Conservation (phyloP, 2,888 invertebrate species). For the Cabera pusaria region DNA sequence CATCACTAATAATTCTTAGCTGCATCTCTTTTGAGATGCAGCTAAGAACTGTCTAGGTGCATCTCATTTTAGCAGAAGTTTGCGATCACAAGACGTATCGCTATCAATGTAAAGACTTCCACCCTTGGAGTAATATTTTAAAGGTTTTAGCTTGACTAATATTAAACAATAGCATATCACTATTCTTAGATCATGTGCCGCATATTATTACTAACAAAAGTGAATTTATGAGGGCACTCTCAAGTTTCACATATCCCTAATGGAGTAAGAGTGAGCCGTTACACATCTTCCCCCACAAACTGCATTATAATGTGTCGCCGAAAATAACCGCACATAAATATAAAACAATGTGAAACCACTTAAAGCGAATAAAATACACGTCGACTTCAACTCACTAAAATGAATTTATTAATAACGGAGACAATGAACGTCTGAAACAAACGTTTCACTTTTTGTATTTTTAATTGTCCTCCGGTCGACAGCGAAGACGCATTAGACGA, state of each 20-base stretch:
- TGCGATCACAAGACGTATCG: too few relatives aligned
- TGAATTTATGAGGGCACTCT: slow-evolving; percentile 81
- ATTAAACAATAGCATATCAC: slow-evolving; percentile 57
- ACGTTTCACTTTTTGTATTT: slow-evolving; percentile 81
- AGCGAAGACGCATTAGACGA: slow-evolving; percentile 79
- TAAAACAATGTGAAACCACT: slow-evolving; percentile 84
- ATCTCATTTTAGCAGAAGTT: too few relatives aligned
- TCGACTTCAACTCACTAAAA: slow-evolving; percentile 81
- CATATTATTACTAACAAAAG: slow-evolving; percentile 75
- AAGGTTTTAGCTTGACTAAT: slow-evolving; percentile 5
- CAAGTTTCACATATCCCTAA: slow-evolving; percentile 82
- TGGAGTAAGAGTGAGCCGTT: slow-evolving; percentile 80
- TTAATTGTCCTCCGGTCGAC: slow-evolving; percentile 81
- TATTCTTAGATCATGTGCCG: slow-evolving; percentile 55
- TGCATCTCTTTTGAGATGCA: too few relatives aligned
- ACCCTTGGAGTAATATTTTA: too few relatives aligned
- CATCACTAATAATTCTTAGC: too few relatives aligned
- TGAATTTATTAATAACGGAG: slow-evolving; percentile 84
- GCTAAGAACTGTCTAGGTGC: too few relatives aligned
- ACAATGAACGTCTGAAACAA: slow-evolving; percentile 83
- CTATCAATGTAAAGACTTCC: too few relatives aligned
- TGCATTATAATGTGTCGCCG: slow-evolving; percentile 80
- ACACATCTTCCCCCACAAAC: slow-evolving; percentile 81
- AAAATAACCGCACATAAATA: slow-evolving; percentile 83
- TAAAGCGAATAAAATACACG: slow-evolving; percentile 84